Evolutionary conservation across 2,888 invertebrate genomes (phyloP).

Genomic region (Andrena bucephala): DNA sequence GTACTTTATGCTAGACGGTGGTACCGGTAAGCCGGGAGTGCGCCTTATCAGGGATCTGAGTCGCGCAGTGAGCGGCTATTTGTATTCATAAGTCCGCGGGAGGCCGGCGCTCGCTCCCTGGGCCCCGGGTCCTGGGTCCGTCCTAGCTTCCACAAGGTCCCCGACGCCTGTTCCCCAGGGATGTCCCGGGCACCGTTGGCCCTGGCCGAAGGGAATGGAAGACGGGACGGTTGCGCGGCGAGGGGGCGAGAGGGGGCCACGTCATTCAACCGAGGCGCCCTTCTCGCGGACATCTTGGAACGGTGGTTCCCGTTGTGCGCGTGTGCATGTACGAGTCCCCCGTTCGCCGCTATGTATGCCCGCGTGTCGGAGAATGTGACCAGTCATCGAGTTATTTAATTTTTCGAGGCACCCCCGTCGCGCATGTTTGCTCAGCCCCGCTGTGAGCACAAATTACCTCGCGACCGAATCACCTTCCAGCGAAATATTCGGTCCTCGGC

Average conservation of each 20-base stretch:
- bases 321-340: conserved; percentile 33
- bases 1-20: conserved; percentile 71
- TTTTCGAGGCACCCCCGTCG: conserved; percentile 85
- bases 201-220: conserved; percentile 49
- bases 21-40: conserved; percentile 70
- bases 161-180: conserved; percentile 62
- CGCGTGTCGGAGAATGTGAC: conserved; percentile 86
- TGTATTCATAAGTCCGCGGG: conserved; percentile 85
- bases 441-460: conserved; percentile 89
- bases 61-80: conserved; percentile 85
- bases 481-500: conserved; percentile 66
- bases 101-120: conserved; percentile 83
- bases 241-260: conserved; percentile 65
- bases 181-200: conserved; percentile 41
- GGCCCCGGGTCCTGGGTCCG: conserved; percentile 62
- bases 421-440: conserved; percentile 88
- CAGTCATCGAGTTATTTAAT: conserved; percentile 88
- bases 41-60: conserved; percentile 84
- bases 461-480: conserved; percentile 85
- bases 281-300: conserved; percentile 65
- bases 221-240: conserved; percentile 6
- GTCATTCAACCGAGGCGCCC: conserved; percentile 74
- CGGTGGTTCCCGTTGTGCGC: conserved; percentile 79
- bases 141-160: conserved; percentile 60
- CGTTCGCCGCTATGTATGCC: conserved; percentile 52